These are phyloP conservation scores for Acleris literana DNA, from an alignment of 2,888 invertebrate genomes.

Conservation along the genomic window DNA sequence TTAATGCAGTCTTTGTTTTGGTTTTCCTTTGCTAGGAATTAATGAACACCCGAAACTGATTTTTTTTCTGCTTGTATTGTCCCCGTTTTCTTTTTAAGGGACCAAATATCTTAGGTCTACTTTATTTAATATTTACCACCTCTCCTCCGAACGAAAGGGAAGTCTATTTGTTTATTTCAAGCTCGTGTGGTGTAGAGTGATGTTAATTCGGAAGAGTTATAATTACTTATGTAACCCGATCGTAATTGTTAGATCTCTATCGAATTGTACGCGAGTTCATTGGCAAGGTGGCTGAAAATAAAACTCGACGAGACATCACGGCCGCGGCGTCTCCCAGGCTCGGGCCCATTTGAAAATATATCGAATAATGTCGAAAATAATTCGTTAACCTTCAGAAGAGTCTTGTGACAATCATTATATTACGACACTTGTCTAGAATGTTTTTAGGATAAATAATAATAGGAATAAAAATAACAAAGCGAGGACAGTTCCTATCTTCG, in stretches of 20 bases:
- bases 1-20: not conserved
- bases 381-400: constrained; percentile 22
- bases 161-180: too few relatives aligned
- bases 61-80: too few relatives aligned
- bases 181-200: not conserved
- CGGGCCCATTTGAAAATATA: constrained; percentile 32
- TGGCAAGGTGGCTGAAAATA: constrained; percentile 62
- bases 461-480: too few relatives aligned
- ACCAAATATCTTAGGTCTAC: too few relatives aligned
- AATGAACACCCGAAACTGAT: too few relatives aligned
- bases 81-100: too few relatives aligned
- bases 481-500: too few relatives aligned
- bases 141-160: too few relatives aligned
- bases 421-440: constrained; percentile 23
- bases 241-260: constrained; percentile 13
- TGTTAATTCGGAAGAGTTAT: not conserved
- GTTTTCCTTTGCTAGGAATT: too few relatives aligned
- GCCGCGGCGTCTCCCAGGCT: constrained; percentile 45
- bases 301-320: constrained; percentile 49
- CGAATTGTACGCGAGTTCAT: constrained; percentile 47
- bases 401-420: constrained; percentile 31
- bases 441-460: constrained; percentile 6
- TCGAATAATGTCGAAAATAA: constrained; percentile 33
- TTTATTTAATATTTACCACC: too few relatives aligned
- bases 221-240: constrained; percentile 25